Evolutionary conservation across 2,113 vertebrate species (phyloP).

Genomic region (Gallinago media): DNA sequence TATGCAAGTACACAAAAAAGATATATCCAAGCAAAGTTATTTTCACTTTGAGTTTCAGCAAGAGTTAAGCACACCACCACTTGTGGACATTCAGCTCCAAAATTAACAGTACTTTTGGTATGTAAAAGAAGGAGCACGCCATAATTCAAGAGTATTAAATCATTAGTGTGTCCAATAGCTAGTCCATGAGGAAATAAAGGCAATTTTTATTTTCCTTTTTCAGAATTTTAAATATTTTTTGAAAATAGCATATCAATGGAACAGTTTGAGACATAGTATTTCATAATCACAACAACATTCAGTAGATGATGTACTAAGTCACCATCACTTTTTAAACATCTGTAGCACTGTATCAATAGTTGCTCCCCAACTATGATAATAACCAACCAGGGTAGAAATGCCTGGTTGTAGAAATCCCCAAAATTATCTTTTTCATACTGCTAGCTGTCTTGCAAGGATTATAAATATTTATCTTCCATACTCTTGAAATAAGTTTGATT

Average conservation of each 20-base stretch:
- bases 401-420: neutral
- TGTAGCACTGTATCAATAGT: neutral
- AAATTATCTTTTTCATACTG: neutral
- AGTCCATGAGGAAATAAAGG: neutral
- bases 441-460: neutral
- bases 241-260: neutral
- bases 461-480: neutral
- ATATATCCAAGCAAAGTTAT: neutral
- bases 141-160: neutral
- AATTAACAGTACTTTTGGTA: neutral
- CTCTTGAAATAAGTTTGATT: neutral
- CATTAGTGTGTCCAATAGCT: neutral
- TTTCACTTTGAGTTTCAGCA: neutral
- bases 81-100: neutral
- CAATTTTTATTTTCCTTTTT: neutral
- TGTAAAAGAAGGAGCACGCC: neutral
- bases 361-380: neutral
- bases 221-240: neutral
- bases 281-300: neutral
- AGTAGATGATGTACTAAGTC: neutral
- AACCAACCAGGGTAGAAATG: neutral
- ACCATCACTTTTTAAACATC: neutral
- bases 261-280: neutral
- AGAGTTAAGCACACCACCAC: neutral
- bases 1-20: neutral